phyloP scores from a whole-genome alignment of 1,140 invertebrate genomes.

The Glossosoma conforme region DNA sequence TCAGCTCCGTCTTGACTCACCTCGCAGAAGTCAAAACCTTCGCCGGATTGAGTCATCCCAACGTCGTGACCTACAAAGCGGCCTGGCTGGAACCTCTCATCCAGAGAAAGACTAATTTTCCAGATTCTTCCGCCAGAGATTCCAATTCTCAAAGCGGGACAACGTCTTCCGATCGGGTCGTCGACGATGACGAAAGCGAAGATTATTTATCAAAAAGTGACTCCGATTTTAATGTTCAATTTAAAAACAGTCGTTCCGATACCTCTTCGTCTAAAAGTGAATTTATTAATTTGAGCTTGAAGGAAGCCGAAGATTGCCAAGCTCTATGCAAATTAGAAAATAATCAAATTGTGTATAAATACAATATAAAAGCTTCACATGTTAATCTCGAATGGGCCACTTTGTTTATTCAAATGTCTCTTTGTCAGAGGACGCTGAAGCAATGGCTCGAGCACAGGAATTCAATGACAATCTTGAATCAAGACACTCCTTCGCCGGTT shows the following conservation, averaged over 20 bases:
- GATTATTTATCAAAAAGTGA: conserved; percentile 15
- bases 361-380: conserved; percentile 10
- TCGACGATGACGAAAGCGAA: conserved; percentile 2
- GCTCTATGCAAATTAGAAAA: conserved; percentile 35
- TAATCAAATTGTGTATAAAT: conserved; percentile 6
- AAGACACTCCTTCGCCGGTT: conserved; percentile 7
- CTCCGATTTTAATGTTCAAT: conserved; percentile 24
- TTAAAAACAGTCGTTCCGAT: too few species aligned
- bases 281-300: too few species aligned
- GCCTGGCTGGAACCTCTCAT: conserved; percentile 71
- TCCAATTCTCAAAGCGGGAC: not conserved
- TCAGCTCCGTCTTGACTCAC: conserved; percentile 57
- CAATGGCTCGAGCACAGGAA: conserved; percentile 66
- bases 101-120: conserved; percentile 16
- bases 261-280: too few species aligned
- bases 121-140: not conserved
- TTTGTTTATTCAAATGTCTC: conserved; percentile 79
- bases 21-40: conserved; percentile 74
- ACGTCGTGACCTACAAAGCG: conserved; percentile 79
- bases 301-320: conserved; percentile 34
- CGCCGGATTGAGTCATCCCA: conserved; percentile 70
- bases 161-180: conserved; percentile 7
- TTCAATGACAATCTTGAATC: conserved; percentile 19
- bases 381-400: conserved; percentile 56
- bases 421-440: conserved; percentile 67